Conservation (phyloP, 2,113 vertebrate genomes). For the Oryzias woworae region DNA sequence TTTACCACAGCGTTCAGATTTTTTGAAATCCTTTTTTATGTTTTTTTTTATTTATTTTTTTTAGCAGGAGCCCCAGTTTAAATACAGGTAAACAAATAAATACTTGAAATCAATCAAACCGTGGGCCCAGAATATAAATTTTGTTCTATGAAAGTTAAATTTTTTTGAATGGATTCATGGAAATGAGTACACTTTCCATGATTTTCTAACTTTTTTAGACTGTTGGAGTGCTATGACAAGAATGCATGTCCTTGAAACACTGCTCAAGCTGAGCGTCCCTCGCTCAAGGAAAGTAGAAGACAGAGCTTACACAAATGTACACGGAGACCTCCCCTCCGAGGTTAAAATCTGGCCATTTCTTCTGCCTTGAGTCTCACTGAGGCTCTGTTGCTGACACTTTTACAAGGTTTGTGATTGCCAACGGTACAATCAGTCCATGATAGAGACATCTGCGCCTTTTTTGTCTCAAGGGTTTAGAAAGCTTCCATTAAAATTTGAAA, state of each 20-base stretch:
- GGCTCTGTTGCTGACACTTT: slow-evolving; percentile 18
- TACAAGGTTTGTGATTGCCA: slow-evolving; percentile 9
- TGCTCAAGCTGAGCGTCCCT: slow-evolving; percentile 28
- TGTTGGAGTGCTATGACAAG: slow-evolving; percentile 7
- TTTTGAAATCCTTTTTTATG: too few species aligned
- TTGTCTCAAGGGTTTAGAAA: slow-evolving; percentile 6
- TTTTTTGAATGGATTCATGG: too few species aligned
- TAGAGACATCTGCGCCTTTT: not conserved
- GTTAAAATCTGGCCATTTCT: slow-evolving; percentile 25
- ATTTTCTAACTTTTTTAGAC: slow-evolving; percentile 7
- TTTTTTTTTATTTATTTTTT: too few species aligned
- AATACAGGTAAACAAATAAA: too few species aligned
- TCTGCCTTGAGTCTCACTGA: slow-evolving; percentile 19
- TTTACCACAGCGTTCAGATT: too few species aligned
- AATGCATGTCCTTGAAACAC: slow-evolving; percentile 23
- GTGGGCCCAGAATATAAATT: too few species aligned
- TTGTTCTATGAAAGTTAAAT: too few species aligned
- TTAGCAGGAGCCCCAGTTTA: too few species aligned
- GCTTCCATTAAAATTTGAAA: slow-evolving; percentile 8
- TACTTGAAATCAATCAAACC: too few species aligned
- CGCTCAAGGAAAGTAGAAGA: slow-evolving; percentile 9
- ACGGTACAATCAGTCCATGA: slow-evolving; percentile 2
- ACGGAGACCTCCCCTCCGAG: not conserved
- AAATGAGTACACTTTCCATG: not conserved
- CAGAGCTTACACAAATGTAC: not conserved